These are phyloP conservation scores for Microctonus brassicae DNA, from an alignment of 2,888 invertebrate genomes.

Conservation along the genomic window DNA sequence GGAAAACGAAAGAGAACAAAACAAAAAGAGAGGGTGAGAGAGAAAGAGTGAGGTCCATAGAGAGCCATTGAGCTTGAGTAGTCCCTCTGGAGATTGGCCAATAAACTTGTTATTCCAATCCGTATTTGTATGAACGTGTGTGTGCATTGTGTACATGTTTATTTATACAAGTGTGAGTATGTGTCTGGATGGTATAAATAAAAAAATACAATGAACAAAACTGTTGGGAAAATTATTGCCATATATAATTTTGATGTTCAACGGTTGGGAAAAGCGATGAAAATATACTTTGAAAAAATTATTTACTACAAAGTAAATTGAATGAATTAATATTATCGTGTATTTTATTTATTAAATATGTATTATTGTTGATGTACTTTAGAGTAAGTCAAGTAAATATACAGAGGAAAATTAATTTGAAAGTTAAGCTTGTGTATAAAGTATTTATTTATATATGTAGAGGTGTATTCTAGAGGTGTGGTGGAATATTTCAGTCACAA, in stretches of 20 bases:
- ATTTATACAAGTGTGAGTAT: neutral
- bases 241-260: constrained; percentile 1
- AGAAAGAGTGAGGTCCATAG: constrained; percentile 35
- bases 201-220: constrained; percentile 1
- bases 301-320: neutral
- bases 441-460: too few species aligned
- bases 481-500: neutral
- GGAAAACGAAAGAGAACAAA: too few species aligned
- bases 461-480: too few species aligned
- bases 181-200: constrained; percentile 25
- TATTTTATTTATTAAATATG: neutral
- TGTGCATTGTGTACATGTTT: neutral
- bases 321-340: neutral
- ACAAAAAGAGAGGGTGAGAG: neutral
- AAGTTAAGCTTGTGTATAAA: neutral
- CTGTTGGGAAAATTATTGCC: constrained; percentile 16
- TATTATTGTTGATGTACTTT: neutral
- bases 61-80: constrained; percentile 50
- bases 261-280: neutral
- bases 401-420: neutral
- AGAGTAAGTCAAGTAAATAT: neutral
- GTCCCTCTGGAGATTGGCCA: constrained; percentile 53
- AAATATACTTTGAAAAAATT: neutral
- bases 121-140: constrained; percentile 42
- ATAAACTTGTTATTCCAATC: constrained; percentile 53